Base-by-base conservation (phyloP, 2,797 vertebrate genomes). In the Bufotes viridis region DNA sequence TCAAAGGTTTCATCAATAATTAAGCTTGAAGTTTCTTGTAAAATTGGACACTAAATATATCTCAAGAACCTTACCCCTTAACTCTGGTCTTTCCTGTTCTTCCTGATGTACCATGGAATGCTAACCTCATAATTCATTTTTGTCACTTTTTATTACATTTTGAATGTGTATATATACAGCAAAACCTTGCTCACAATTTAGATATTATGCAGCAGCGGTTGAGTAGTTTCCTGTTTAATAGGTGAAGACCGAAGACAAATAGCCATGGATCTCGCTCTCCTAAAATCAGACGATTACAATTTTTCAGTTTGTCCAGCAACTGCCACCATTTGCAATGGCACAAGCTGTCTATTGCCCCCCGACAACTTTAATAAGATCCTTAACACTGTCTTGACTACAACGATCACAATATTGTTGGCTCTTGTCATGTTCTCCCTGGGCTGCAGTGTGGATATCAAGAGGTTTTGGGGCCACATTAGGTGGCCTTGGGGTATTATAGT, bases 361-460 rank as follows among this genome's bases (percentile, higher is more conserved):
- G 91, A 93, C 80, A 2, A 93, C 89, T 96, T 91, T 90, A 99
- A 99, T 60, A 57, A 49, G 2, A 24, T 88, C 0, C 94, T 99
- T 72, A 91, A 93, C 0, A 0, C 91, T 18, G 42, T 95, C 69
- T 85, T 99, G 91, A 97, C 97, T 90, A 80, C 91, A 0, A 94
- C 97, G 90, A 93, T 99, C 60, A 99, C 98, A 0, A 0, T 94
- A 34, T 92, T 99, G 92, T 90, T 99, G 83, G 97, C 97, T 0
- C 63, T 99, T 93, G 97, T 99, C 89, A 99, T 99, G 98, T 99
- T 99, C 91, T 92, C 98, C 90, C 98, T 99, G 97, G 98, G 98
- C 86, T 99, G 98, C 94, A 99, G 96, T 0, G 98, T 99, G 90
- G 95, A 99, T 0, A 0, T 93, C 57, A 4, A 61, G 0, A 97